Conservation (phyloP, 2,888 invertebrate genomes). For the Polyommatus icarus region DNA sequence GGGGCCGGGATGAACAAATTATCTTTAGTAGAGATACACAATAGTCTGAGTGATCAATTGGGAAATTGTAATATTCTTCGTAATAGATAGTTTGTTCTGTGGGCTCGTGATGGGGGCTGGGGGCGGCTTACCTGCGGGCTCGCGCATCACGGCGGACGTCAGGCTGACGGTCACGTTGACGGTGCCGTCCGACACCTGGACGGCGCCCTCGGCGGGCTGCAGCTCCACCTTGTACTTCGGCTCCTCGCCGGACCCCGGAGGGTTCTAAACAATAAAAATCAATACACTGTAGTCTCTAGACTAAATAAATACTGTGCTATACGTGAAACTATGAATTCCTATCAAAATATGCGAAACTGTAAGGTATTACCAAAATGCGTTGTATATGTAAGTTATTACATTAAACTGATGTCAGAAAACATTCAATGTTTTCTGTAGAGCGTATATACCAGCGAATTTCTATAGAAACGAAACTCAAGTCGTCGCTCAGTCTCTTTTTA, state of each 20-base stretch:
- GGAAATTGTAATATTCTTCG: conserved; percentile 36
- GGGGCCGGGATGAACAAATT: conserved; percentile 73
- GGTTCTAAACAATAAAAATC: not conserved
- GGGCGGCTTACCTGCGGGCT: conserved; percentile 79
- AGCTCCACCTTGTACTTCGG: conserved; percentile 90
- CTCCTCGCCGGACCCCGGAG: conserved; percentile 63
- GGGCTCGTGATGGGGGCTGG: conserved; percentile 35
- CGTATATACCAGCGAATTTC: too few relatives aligned
- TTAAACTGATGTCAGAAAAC: too few relatives aligned
- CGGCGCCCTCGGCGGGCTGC: conserved; percentile 91
- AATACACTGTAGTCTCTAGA: conserved; percentile 14
- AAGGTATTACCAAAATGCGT: too few relatives aligned
- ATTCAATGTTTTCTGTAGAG: too few relatives aligned
- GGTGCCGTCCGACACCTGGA: conserved; percentile 88
- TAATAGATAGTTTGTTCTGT: conserved; percentile 77
- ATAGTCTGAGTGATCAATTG: conserved; percentile 48
- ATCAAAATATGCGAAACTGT: too few relatives aligned
- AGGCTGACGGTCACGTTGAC: conserved; percentile 92
- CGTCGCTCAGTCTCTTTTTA: too few relatives aligned
- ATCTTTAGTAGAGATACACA: conserved; percentile 61
- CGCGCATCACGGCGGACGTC: conserved; percentile 96
- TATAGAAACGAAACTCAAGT: too few relatives aligned
- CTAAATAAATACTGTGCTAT: too few relatives aligned
- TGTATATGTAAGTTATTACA: too few relatives aligned
- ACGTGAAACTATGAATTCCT: too few relatives aligned